These are phyloP conservation scores for Cryptocheilus praepositus DNA, from an alignment of 2,888 invertebrate genomes.

Conservation along the genomic window DNA sequence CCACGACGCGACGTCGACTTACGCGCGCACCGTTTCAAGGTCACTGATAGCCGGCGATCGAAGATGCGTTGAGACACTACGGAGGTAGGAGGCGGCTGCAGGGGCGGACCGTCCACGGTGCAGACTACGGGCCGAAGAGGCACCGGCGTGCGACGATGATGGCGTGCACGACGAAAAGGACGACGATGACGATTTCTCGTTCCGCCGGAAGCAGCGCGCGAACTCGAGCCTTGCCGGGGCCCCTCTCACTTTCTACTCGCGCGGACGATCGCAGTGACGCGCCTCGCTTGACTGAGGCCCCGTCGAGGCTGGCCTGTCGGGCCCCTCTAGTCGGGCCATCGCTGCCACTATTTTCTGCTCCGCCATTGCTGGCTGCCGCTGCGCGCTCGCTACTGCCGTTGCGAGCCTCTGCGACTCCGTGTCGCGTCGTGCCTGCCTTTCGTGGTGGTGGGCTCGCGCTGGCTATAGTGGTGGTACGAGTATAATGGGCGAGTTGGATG, in stretches of 20 bases:
- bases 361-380: conserved; percentile 12
- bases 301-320: conserved; percentile 22
- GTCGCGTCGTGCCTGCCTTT: conserved; percentile 14
- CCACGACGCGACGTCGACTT: not conserved
- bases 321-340: conserved; percentile 35
- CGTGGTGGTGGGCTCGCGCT: conserved; percentile 5
- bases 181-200: not conserved
- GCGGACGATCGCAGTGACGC: conserved; percentile 63
- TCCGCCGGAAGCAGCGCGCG: not conserved
- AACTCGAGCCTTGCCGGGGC: not conserved
- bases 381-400: conserved; percentile 10
- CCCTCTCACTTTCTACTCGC: conserved; percentile 36
- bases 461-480: not conserved
- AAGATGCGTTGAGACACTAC: too few relatives aligned
- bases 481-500: too few relatives aligned
- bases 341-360: conserved; percentile 34
- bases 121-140: too few relatives aligned
- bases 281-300: conserved; percentile 59
- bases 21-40: conserved; percentile 4
- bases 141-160: too few relatives aligned
- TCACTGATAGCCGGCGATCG: not conserved
- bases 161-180: not conserved
- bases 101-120: too few relatives aligned
- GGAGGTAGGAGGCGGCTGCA: too few relatives aligned
- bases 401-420: conserved; percentile 14